phyloP scores from a whole-genome alignment of 2,888 invertebrate species.

The Dynastes hyllus region DNA sequence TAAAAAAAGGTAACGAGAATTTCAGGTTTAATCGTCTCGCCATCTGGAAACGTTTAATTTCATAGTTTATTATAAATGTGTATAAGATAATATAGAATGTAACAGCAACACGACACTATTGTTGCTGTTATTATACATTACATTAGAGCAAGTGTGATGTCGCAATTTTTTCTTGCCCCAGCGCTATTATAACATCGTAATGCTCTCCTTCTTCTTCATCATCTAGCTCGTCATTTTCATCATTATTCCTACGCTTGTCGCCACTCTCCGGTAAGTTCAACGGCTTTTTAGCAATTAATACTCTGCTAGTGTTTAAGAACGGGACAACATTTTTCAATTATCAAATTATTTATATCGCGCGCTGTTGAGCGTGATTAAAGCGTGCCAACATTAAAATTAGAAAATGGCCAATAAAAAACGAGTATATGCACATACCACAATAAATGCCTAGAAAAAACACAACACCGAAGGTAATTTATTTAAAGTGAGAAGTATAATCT shows the following conservation, averaged over 20 bases:
- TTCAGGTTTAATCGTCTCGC: conserved; percentile 31
- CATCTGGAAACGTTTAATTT: conserved; percentile 49
- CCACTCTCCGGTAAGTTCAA: conserved; percentile 29
- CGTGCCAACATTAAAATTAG: conserved; percentile 41
- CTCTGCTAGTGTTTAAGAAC: conserved; percentile 37
- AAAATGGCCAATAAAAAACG: conserved; percentile 36
- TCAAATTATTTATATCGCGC: conserved; percentile 31
- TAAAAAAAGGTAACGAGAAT: conserved; percentile 5
- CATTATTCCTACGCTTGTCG: neutral
- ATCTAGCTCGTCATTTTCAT: no score
- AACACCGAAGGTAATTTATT: conserved; percentile 30
- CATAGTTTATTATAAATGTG: conserved; percentile 48
- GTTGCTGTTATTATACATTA: neutral
- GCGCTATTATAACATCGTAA: neutral
- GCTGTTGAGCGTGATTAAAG: conserved; percentile 40
- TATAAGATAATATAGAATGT: conserved; percentile 39
- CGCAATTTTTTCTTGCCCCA: conserved; percentile 5
- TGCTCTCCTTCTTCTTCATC: neutral
- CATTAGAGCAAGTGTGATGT: neutral
- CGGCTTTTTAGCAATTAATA: conserved; percentile 46
- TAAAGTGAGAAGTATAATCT: conserved; percentile 39
- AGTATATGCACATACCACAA: neutral
- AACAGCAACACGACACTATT: conserved; percentile 10
- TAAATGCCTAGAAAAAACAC: conserved; percentile 11
- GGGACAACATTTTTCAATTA: conserved; percentile 45